Evolutionary conservation across 2,797 vertebrate genomes (phyloP), one percentile per base, ranked within the genome.

Genomic region (Micropoecilia bifurca): DNA sequence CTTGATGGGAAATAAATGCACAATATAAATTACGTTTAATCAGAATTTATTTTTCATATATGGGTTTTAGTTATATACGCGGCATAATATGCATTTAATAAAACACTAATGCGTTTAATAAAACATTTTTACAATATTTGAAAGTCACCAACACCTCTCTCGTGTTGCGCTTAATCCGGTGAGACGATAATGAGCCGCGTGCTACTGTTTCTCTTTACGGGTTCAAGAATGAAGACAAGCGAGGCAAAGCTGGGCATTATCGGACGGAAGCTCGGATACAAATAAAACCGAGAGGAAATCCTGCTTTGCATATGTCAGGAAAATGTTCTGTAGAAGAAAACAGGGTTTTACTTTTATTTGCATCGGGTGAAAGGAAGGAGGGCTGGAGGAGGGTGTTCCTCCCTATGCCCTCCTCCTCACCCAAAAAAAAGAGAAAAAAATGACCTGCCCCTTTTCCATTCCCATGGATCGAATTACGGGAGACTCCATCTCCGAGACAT

Each of bases 391-490:
- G 80, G 72, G 83, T 82, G 90, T 85, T 87, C 66, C 87, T 84
- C 2, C 75, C 77, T 90, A 85, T 80, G 85, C 86, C 93, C 94
- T 90, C 88, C 88, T 76, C 61, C 39, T 87, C 55, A 66, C 8
- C 84, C 68, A 43, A 8, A 6, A n/a, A 69, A 80, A 28, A 4
- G 55, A 39, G 76, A 78, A 75, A 41, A 57, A 57, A 77, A 68
- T 75, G 92, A 86, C 92, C 93, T 75, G 81, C 93, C 95, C 92
- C 94, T 86, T 90, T 91, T 90, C 90, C 92, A 94, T 94, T 95
- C 94, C 94, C 94, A 93, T 93, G 91, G 93, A 95, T 96, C 94
- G 87, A 90, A 77, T 96, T 95, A 94, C 95, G 74, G 84, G 89
- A 91, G 90, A 80, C 89, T 90, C 77, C 85, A 78, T 68, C 87